Evolutionary conservation across 2,888 invertebrate genomes (phyloP), one percentile per base, ranked within the genome.

Genomic region (Girardia tigrina): DNA sequence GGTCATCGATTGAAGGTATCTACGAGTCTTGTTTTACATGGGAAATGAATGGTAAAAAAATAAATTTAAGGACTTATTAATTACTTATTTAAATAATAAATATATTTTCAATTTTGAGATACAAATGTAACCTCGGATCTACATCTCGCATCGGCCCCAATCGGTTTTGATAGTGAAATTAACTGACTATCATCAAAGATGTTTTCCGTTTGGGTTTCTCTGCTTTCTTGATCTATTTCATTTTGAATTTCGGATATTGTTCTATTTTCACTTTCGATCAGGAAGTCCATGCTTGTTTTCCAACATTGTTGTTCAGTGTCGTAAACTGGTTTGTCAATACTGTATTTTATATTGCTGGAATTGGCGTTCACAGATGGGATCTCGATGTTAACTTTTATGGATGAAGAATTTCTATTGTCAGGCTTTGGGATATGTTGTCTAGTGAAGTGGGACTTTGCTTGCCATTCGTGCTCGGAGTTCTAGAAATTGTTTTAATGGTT

Each of bases 241-340:
- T 56, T 56, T 2, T 6, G 6, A 8, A 6, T 56, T 16, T 56
- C 8, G n/a, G 56, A 56, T 20, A 56, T 56, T 8, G 4, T 56
- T 56, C 56, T n/a, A 56, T n/a, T 56, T 56, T 56, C 56, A 56
- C 23, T 56, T n/a, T 56, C 20, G 23, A 56, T 20, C 4, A 56
- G 8, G 23, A 56, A 56, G 23, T 56, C 56, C 56, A 56, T 56
- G 56, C 56, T 56, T 56, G n/a, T 56, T 56, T 56, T 56, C 56
- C 56, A 56, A 56, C 56, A 56, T 20, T 56, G 56, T 56, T n/a
- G 4, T 20, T 56, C 56, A 2, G 4, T n/a, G n/a, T 56, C 56
- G 56, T 56, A 56, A 16, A 16, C n/a, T 56, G 56, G 56, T 56
- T 56, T 56, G 6, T 56, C 56, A 56, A 56, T n/a, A 56, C 23